Conservation (phyloP, 2,888 invertebrate genomes). For the Leptopilina syphax region DNA sequence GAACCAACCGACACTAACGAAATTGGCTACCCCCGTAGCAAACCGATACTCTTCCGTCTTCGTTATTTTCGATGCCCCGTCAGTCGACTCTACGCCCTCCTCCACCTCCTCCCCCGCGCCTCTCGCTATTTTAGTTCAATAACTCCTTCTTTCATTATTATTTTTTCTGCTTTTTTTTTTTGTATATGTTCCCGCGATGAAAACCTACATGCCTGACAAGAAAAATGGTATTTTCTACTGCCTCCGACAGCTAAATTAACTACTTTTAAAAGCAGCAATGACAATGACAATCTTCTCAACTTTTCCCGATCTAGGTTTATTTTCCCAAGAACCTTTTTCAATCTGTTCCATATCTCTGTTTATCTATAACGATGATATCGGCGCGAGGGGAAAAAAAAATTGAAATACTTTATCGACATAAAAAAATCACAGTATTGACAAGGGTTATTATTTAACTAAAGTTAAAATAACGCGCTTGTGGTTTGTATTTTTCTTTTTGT, state of each 20-base stretch:
- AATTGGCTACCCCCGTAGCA: constrained; percentile 54
- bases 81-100: constrained; percentile 43
- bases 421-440: too few species aligned
- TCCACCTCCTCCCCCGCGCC: neutral
- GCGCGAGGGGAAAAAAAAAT: too few species aligned
- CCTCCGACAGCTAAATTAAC: constrained; percentile 30
- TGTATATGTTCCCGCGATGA: constrained; percentile 15
- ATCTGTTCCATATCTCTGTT: neutral
- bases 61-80: constrained; percentile 51
- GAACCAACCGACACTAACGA: constrained; percentile 53
- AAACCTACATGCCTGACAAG: constrained; percentile 15
- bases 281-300: constrained; percentile 17
- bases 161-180: too few species aligned
- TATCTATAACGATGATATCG: neutral
- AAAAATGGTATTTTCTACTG: constrained; percentile 32
- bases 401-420: too few species aligned
- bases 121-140: constrained; percentile 31
- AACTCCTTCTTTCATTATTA: constrained; percentile 32
- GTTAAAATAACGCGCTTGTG: too few species aligned
- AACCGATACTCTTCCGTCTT: constrained; percentile 53
- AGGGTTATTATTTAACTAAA: too few species aligned
- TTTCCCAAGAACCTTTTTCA: neutral
- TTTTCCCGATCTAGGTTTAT: neutral
- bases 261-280: constrained; percentile 8
- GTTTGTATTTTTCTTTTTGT: too few species aligned